Percentiles rank a stretch among this genome's conserved stretches.
phyloP scores from a whole-genome alignment of 2,113 vertebrate genomes.

The Arothron firmamentum region DNA sequence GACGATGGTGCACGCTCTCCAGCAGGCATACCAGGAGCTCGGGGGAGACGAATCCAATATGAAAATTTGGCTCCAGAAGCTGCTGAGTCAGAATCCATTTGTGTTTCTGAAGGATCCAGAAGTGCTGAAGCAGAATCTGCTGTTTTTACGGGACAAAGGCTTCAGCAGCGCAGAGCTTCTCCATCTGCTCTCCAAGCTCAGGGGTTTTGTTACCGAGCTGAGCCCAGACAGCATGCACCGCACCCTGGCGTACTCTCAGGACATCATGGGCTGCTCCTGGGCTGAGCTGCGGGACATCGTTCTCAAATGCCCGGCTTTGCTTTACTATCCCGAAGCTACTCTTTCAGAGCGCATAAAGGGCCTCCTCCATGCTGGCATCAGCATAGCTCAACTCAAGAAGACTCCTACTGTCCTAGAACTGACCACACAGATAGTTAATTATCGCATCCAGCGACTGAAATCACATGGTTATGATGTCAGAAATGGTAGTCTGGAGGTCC shows the following conservation, averaged over 20 bases:
- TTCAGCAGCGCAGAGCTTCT: constrained; percentile 83
- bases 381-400: constrained; percentile 79
- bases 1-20: constrained; percentile 75
- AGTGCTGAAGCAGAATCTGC: constrained; percentile 77
- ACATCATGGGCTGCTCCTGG: constrained; percentile 77
- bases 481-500: constrained; percentile 74
- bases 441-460: constrained; percentile 80
- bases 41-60: constrained; percentile 83
- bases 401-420: constrained; percentile 84
- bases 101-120: constrained; percentile 80
- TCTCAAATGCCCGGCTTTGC: constrained; percentile 83
- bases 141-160: constrained; percentile 76
- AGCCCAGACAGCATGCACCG: constrained; percentile 74
- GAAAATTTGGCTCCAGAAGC: constrained; percentile 89
- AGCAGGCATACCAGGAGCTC: constrained; percentile 77
- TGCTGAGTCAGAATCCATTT: constrained; percentile 90
- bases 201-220: constrained; percentile 87
- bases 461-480: constrained; percentile 76
- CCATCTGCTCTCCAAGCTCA: constrained; percentile 84
- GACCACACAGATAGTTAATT: constrained; percentile 84
- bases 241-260: constrained; percentile 79
- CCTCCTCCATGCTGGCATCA: constrained; percentile 79
- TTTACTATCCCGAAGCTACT: constrained; percentile 81
- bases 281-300: constrained; percentile 76
- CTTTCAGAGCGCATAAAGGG: constrained; percentile 80